Base-by-base conservation (phyloP, 2,888 invertebrate genomes). In the Lordiphosa fenestrarum region DNA sequence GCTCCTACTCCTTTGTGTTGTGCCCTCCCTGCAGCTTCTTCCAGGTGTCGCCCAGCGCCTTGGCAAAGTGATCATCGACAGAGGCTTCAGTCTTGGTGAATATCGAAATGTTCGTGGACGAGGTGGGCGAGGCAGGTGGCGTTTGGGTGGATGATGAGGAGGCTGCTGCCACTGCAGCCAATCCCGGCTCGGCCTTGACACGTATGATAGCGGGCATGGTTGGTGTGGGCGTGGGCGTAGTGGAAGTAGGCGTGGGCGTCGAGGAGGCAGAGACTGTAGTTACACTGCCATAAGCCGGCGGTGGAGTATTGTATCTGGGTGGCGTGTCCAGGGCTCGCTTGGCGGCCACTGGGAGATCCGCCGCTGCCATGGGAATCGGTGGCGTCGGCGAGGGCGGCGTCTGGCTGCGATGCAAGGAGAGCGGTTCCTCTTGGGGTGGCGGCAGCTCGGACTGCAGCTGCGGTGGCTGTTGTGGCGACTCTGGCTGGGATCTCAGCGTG, bases 41-140 rank as follows among this genome's bases (percentile, higher is more conserved):
- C 96, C 96, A 96, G 0, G 95, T 96, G 85, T 95, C 95, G 25
- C 94, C 94, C 42, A 97, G 90, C 0, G 97, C 96, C 90, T 96
- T 96, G 33, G 96, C 96, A 90, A 97, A 97, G 88, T 97, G 97
- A 87, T 97, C 96, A 90, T 97, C 96, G 41, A 97, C 96, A 63
- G 94, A 93, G 36, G 87, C 87, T 50, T 82, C 87, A 49, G 87
- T 61, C 86, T 82, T 64, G 51, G 75, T 70, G 59, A 78, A 73
- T 59, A 83, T 78, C 40, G 87, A 84, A 39, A 78, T 72, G 55
- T 83, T 73, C 5, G 84, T 80, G 53, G 86, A 76, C 39, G 81
- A 81, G 53, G 80, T 77, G 54, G 87, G 78, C 41, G 86, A 84
- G 42, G 84, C 84, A 25, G 86, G 84, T 37, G 85, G 82, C 52